A percentile compares a stretch with the other conserved stretches of the same genome.
These are phyloP conservation scores for Nothocercus nigrocapillus DNA, from an alignment of 2,113 vertebrate species.

Conservation along the genomic window DNA sequence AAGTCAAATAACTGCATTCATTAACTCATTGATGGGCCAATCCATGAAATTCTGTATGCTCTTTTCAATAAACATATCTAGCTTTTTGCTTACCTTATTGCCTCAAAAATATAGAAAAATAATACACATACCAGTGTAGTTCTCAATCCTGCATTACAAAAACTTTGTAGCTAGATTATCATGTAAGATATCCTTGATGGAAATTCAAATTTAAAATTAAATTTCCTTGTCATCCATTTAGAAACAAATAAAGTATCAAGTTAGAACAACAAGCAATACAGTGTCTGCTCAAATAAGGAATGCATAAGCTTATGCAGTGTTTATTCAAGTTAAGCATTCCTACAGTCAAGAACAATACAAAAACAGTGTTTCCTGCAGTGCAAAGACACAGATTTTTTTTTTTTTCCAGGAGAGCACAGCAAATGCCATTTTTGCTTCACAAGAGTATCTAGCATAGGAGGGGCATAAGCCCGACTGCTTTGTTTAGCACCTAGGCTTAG, in stretches of 20 bases:
- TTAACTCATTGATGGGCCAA: rapidly evolving
- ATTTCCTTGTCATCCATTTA: neutral
- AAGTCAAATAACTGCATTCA: neutral
- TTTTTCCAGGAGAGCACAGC: neutral
- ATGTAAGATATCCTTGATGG: neutral
- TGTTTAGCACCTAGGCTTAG: neutral
- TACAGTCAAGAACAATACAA: rapidly evolving
- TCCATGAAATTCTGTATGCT: neutral
- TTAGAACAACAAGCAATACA: neutral
- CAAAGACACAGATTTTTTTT: neutral
- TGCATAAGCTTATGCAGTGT: rapidly evolving
- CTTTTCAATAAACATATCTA: neutral
- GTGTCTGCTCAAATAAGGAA: neutral
- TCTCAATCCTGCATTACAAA: neutral
- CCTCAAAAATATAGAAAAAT: neutral
- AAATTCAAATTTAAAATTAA: neutral
- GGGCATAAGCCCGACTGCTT: neutral
- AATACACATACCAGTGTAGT: neutral
- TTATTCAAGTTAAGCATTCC: neutral
- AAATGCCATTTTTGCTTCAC: neutral
- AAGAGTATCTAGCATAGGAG: neutral
- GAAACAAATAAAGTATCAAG: neutral
- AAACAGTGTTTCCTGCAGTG: neutral
- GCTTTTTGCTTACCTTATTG: neutral
- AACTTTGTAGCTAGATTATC: neutral